Evolutionary conservation across 2,113 vertebrate species (phyloP).

Genomic region (Seriola aureovittata): DNA sequence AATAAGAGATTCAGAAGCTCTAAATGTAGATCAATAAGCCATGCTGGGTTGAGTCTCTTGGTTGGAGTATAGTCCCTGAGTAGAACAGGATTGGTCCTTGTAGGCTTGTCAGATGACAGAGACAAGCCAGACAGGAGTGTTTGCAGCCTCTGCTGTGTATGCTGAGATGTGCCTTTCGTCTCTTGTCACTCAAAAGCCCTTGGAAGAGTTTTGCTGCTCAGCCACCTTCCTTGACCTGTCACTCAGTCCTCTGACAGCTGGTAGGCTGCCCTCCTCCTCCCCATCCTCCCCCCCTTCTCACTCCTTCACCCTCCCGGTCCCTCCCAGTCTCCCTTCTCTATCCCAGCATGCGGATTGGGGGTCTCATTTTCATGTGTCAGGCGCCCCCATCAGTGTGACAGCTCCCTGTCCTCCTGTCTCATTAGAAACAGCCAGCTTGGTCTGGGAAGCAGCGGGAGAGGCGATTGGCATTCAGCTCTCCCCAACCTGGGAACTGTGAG

Average conservation of each 20-base stretch:
- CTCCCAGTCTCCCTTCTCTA: constrained; percentile 63
- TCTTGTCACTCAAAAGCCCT: constrained; percentile 71
- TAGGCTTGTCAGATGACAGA: constrained; percentile 65
- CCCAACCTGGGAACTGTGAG: constrained; percentile 66
- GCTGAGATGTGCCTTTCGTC: constrained; percentile 71
- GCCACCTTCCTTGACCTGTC: constrained; percentile 83
- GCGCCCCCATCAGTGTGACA: constrained; percentile 83
- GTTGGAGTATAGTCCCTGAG: constrained; percentile 45
- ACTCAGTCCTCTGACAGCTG: constrained; percentile 80
- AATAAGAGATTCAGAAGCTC: constrained; percentile 39
- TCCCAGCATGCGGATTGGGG: constrained; percentile 74
- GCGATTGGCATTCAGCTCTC: constrained; percentile 62
- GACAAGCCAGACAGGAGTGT: constrained; percentile 56
- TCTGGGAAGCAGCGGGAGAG: constrained; percentile 73
- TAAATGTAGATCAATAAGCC: constrained; percentile 50
- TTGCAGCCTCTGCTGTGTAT: constrained; percentile 60
- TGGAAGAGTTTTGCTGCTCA: constrained; percentile 70
- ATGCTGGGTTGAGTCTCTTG: constrained; percentile 34
- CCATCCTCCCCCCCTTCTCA: constrained; percentile 35
- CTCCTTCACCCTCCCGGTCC: constrained; percentile 59
- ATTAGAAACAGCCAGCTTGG: constrained; percentile 85
- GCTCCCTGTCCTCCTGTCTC: constrained; percentile 86
- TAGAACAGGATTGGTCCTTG: constrained; percentile 66
- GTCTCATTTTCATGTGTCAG: constrained; percentile 87
- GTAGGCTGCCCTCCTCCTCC: constrained; percentile 56